phyloP scores from a whole-genome alignment of 2,797 vertebrate genomes.

The Tauraco hartlaubi region DNA sequence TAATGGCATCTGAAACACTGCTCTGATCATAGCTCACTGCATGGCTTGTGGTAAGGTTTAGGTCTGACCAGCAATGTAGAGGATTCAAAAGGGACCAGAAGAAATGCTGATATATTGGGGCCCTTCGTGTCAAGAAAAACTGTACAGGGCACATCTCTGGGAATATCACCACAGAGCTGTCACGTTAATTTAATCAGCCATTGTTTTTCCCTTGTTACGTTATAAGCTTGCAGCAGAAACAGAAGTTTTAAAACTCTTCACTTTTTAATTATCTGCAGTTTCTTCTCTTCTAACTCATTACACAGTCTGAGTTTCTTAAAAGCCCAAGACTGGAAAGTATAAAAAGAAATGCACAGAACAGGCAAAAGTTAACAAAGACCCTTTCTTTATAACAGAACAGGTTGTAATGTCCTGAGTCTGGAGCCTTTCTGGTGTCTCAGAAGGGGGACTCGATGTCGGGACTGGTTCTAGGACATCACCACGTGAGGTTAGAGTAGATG shows the following conservation, averaged over 20 bases:
- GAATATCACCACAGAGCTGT: not conserved
- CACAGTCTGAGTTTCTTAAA: not conserved
- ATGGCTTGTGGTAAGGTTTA: accelerated
- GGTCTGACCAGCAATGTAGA: not conserved
- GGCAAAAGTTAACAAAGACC: not conserved
- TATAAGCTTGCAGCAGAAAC: not conserved
- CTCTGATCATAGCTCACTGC: accelerated
- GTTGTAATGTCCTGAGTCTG: not conserved
- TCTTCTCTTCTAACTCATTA: not conserved
- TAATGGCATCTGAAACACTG: not conserved
- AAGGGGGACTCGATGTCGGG: accelerated
- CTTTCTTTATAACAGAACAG: not conserved
- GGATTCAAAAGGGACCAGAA: not conserved
- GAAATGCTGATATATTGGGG: not conserved
- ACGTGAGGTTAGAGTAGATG: not conserved
- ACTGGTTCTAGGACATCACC: not conserved
- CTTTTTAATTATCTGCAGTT: not conserved
- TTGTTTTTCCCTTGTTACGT: not conserved
- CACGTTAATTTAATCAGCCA: not conserved
- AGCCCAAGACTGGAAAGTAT: not conserved
- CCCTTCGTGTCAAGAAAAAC: not conserved
- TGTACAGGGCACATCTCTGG: not conserved
- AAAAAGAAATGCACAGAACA: not conserved
- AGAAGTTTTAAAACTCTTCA: not conserved
- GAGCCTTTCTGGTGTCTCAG: not conserved